Conservation (phyloP, 2,888 invertebrate species). For the Pterobdella sp. region DNA sequence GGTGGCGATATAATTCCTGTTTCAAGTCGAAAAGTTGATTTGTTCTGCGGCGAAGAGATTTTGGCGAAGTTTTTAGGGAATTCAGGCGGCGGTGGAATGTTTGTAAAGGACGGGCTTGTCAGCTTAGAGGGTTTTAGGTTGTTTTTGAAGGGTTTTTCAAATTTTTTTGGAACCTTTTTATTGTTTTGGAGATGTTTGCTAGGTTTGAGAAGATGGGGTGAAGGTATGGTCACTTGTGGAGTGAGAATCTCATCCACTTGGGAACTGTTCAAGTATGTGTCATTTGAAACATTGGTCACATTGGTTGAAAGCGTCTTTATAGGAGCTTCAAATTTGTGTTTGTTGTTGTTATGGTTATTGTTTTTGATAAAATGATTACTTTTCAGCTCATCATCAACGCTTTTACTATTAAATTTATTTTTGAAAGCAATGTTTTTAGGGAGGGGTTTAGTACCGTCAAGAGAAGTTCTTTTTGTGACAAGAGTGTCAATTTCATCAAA, state of each 20-base stretch:
- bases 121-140: not conserved
- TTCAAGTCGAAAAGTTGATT: not conserved
- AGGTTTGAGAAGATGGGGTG: constrained; percentile 5
- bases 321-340: not conserved
- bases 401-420: too few species aligned
- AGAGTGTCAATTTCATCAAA: not conserved
- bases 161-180: not conserved
- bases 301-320: not conserved
- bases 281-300: not conserved
- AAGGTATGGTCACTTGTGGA: not conserved
- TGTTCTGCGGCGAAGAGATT: not conserved
- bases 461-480: not conserved
- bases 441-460: not conserved
- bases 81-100: constrained; percentile 23
- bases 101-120: constrained; percentile 8
- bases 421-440: not conserved
- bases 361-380: not conserved
- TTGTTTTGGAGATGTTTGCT: not conserved
- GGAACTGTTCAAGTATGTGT: not conserved
- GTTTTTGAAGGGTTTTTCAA: not conserved
- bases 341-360: not conserved
- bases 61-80: constrained; percentile 19
- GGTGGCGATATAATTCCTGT: not conserved
- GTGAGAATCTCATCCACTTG: not conserved
- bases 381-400: too few species aligned